A percentile compares a stretch with the other conserved stretches of the same genome.
Evolutionary conservation across 2,888 invertebrate genomes (phyloP).

Genomic region (Pemphredon lugubris): DNA sequence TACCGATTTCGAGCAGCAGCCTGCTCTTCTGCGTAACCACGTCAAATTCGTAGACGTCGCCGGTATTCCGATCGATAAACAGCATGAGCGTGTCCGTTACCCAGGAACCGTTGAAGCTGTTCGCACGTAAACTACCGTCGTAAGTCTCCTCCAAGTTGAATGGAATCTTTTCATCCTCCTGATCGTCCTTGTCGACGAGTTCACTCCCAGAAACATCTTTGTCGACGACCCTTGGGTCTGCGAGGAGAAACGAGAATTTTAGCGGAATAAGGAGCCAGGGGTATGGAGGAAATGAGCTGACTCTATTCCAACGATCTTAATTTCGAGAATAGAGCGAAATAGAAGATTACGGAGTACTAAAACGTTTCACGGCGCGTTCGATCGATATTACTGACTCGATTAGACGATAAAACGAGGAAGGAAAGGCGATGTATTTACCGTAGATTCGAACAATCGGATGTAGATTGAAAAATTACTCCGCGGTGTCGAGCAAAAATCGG

Average conservation of each 20-base stretch:
- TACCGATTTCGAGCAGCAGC: slow-evolving; percentile 25
- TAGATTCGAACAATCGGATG: no score
- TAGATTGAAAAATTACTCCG: no score
- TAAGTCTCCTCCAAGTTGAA: slow-evolving; percentile 79
- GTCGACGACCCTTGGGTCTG: slow-evolving; percentile 49
- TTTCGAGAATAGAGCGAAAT: no score
- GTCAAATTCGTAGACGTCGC: slow-evolving; percentile 72
- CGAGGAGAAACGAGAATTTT: background rate
- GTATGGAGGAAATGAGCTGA: no score
- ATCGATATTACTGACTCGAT: no score
- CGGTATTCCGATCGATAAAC: slow-evolving; percentile 64
- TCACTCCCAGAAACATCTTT: slow-evolving; percentile 12
- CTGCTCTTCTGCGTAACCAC: slow-evolving; percentile 54
- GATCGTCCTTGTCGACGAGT: slow-evolving; percentile 15
- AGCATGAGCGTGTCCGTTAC: slow-evolving; percentile 78
- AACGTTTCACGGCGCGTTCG: no score
- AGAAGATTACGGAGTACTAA: no score
- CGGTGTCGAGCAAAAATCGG: no score
- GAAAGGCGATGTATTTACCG: no score
- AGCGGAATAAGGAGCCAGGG: no score
- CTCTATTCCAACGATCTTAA: no score
- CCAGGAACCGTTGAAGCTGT: slow-evolving; percentile 81
- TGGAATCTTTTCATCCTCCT: slow-evolving; percentile 52
- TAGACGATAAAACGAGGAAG: no score
- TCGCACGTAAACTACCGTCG: slow-evolving; percentile 71